Percentiles rank a stretch among this genome's conserved stretches.
phyloP scores from a whole-genome alignment of 2,888 invertebrate genomes.

The Orchestes rusci region DNA sequence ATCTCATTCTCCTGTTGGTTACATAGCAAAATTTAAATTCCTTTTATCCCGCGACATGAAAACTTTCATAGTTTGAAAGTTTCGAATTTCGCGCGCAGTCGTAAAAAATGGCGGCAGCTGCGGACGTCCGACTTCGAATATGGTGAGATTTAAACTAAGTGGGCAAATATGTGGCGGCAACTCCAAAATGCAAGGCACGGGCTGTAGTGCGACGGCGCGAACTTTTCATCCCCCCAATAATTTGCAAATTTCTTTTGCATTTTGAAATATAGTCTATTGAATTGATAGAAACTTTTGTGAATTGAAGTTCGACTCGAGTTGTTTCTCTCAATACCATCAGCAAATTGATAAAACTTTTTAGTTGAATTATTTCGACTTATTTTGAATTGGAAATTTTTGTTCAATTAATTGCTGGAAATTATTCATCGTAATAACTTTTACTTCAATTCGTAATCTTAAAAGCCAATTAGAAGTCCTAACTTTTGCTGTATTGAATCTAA shows the following conservation, averaged over 20 bases:
- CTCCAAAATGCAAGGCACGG: slow-evolving; percentile 39
- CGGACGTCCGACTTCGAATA: slow-evolving; percentile 28
- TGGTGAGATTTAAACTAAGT: slow-evolving; percentile 35
- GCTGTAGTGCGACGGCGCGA: slow-evolving; percentile 35
- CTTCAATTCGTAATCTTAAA: too few relatives aligned
- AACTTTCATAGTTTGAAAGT: slow-evolving; percentile 20
- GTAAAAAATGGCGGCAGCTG: slow-evolving; percentile 10
- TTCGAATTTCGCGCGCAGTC: slow-evolving; percentile 23
- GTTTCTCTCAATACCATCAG: too few relatives aligned
- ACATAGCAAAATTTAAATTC: slow-evolving; percentile 18
- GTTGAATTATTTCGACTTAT: too few relatives aligned
- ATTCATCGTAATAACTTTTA: too few relatives aligned
- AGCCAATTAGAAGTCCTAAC: too few relatives aligned
- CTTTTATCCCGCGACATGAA: neutral
- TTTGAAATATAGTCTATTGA: neutral
- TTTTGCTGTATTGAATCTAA: too few relatives aligned
- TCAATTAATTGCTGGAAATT: too few relatives aligned
- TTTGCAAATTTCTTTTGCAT: slow-evolving; percentile 2
- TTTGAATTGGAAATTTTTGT: too few relatives aligned
- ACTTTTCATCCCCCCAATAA: slow-evolving; percentile 15
- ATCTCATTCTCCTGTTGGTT: slow-evolving; percentile 23
- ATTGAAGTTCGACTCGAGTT: too few relatives aligned
- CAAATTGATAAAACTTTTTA: too few relatives aligned
- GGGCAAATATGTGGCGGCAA: slow-evolving; percentile 36
- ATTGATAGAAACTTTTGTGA: too few relatives aligned